Evolutionary conservation across 92 coral and sea anemone genomes (phyloP).

Genomic region (Parazoanthus atlanticus): DNA sequence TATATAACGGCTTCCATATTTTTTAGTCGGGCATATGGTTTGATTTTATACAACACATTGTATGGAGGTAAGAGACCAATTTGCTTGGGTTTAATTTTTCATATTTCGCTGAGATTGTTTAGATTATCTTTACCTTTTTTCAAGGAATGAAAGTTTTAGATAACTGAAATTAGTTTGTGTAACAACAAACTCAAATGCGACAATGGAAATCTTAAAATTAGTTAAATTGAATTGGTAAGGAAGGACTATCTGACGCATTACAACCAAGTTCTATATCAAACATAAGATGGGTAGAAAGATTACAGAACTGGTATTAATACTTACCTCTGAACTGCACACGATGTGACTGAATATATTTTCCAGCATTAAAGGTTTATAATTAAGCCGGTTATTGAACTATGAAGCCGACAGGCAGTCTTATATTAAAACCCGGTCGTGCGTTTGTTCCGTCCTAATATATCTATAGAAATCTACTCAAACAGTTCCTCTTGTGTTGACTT

Average conservation of each 20-base stretch:
- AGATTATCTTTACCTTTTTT: no score
- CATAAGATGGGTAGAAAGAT: not conserved
- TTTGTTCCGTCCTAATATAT: not conserved
- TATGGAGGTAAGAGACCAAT: no score
- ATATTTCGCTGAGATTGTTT: no score
- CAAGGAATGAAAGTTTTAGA: no score
- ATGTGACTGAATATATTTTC: not conserved
- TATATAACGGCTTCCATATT: no score
- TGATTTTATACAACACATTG: no score
- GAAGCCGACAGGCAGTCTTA: not conserved
- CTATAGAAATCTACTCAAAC: not conserved
- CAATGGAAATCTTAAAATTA: no score
- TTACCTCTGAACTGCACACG: not conserved
- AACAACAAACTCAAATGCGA: no score
- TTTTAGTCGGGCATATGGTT: no score
- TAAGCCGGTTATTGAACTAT: not conserved
- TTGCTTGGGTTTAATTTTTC: no score
- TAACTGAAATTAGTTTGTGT: no score
- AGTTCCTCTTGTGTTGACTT: not conserved
- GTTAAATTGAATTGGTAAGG: no score
- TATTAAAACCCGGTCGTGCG: not conserved
- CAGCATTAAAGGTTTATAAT: not conserved
- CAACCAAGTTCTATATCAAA: not conserved
- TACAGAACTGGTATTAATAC: not conserved
- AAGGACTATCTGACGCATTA: not conserved